Conservation (phyloP, 2,113 vertebrate species). For the Odontophorus gujanensis region DNA sequence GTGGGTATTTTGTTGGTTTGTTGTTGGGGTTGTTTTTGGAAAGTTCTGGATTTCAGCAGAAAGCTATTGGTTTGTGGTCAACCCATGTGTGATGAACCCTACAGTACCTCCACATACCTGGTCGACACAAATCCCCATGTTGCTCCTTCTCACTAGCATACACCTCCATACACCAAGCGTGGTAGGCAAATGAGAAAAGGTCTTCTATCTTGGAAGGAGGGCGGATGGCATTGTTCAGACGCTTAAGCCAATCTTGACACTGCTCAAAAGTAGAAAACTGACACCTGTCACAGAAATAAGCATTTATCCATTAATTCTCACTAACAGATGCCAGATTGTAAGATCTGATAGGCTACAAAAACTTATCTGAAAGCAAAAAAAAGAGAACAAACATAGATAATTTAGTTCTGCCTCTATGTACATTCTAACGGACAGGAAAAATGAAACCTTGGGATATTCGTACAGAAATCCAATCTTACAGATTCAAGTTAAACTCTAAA, state of each 20-base stretch:
- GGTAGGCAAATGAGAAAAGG: slow-evolving; percentile 96
- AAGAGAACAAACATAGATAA: background rate
- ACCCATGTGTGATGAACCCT: no score
- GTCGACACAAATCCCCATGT: slow-evolving; percentile 92
- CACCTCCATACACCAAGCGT: slow-evolving; percentile 96
- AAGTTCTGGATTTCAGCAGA: background rate
- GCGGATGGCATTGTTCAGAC: slow-evolving; percentile 84
- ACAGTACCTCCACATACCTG: slow-evolving; percentile 78
- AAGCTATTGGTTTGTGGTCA: background rate
- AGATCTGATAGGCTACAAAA: background rate
- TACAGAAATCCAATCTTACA: background rate
- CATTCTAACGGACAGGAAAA: background rate
- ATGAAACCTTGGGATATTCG: background rate
- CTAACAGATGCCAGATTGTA: background rate
- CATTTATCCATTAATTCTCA: background rate
- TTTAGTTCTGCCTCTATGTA: background rate
- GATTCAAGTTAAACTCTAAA: background rate
- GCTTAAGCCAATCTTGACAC: slow-evolving; percentile 96
- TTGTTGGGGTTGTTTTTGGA: background rate
- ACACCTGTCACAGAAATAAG: slow-evolving; percentile 83
- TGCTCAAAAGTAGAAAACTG: slow-evolving; percentile 97
- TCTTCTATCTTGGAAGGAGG: slow-evolving; percentile 93
- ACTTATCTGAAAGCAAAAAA: background rate
- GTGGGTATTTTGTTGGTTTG: background rate
- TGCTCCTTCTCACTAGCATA: slow-evolving; percentile 96